Conservation (phyloP, 2,113 vertebrate genomes). For the Ptilorrhoa leucosticta region DNA sequence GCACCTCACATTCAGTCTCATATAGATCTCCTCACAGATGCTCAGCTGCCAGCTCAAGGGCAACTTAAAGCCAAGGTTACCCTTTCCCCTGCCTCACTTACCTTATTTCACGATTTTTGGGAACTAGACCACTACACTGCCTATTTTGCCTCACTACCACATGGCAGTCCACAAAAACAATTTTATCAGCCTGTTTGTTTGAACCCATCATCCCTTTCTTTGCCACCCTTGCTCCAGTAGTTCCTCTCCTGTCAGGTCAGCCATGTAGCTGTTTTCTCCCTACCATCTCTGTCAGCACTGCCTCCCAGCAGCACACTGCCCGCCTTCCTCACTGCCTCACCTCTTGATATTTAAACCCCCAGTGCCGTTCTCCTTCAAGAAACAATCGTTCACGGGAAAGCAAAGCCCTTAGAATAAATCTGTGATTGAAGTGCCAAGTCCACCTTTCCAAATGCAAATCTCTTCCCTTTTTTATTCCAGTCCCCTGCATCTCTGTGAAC, state of each 20-base stretch:
- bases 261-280: background rate
- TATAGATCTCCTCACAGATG: background rate
- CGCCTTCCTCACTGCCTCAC: background rate
- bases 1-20: background rate
- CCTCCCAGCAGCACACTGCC: background rate
- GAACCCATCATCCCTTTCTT: background rate
- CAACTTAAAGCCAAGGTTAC: background rate
- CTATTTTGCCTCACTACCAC: background rate
- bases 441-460: background rate
- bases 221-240: background rate
- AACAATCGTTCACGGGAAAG: accelerated
- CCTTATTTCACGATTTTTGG: background rate
- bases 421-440: background rate
- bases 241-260: background rate
- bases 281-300: background rate
- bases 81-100: background rate
- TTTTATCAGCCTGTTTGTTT: background rate
- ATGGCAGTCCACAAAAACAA: background rate
- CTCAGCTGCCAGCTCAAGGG: background rate
- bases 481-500: background rate
- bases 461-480: background rate
- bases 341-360: background rate
- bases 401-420: background rate
- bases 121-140: background rate
- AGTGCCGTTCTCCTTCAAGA: background rate